Evolutionary conservation across 2,113 vertebrate species (phyloP).

Genomic region (Natator depressus): DNA sequence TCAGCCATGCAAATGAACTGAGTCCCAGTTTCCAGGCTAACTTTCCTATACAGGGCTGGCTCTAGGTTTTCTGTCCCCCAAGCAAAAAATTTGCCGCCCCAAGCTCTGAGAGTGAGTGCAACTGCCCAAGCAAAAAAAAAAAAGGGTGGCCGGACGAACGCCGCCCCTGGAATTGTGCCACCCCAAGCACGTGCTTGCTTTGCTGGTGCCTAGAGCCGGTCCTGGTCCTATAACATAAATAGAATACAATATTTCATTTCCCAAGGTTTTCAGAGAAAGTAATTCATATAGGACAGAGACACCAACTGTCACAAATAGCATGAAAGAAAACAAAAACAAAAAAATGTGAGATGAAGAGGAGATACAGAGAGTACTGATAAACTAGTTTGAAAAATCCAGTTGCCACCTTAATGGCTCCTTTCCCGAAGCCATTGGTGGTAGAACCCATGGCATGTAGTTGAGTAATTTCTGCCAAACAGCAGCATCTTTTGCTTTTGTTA

Average conservation of each 20-base stretch:
- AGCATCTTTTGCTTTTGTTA: neutral
- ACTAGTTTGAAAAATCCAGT: neutral
- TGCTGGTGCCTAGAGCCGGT: too few species aligned
- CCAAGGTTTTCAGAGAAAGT: neutral
- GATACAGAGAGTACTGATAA: neutral
- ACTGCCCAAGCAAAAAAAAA: too few species aligned
- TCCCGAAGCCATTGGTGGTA: neutral
- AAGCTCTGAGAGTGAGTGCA: too few species aligned
- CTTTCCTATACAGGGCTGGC: neutral
- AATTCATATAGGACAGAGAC: neutral
- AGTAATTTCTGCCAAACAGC: neutral
- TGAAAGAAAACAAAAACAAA: neutral
- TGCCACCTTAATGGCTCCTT: neutral
- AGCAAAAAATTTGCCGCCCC: too few species aligned
- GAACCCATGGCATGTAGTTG: neutral
- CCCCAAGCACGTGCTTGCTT: too few species aligned
- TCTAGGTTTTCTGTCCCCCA: too few species aligned
- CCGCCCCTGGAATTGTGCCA: too few species aligned
- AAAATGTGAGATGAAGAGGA: neutral
- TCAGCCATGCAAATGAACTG: slow-evolving; percentile 4
- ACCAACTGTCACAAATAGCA: neutral
- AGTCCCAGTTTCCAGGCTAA: neutral
- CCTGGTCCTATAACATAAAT: neutral
- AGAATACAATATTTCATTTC: neutral
- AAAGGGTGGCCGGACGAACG: too few species aligned